Percentiles rank a stretch among this genome's conserved stretches.
Evolutionary conservation across 2,797 vertebrate genomes (phyloP).

Genomic region (Falco novaeseelandiae): DNA sequence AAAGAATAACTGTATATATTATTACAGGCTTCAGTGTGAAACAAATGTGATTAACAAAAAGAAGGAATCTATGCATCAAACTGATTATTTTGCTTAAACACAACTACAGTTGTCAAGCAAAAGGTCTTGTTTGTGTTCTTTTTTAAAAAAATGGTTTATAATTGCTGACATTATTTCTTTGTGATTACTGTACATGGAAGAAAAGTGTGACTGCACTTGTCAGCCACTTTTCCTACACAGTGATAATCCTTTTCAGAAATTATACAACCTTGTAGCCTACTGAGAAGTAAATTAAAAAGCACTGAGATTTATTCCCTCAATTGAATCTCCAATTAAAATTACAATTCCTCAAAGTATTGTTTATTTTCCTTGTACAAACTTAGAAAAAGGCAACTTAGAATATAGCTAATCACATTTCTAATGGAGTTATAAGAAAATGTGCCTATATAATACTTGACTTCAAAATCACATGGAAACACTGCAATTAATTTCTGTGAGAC

Average conservation of each 20-base stretch:
- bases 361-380: not conserved
- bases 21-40: not conserved
- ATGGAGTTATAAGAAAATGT: not conserved
- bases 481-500: not conserved
- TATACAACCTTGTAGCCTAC: not conserved
- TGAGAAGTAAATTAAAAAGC: conserved; percentile 46
- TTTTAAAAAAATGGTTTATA: not conserved
- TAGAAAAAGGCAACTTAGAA: not conserved
- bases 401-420: not conserved
- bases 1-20: not conserved
- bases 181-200: not conserved
- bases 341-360: not conserved
- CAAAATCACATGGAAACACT: not conserved
- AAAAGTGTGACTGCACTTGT: conserved; percentile 2
- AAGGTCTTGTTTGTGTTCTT: not conserved
- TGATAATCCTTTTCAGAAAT: not conserved
- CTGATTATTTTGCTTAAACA: conserved; percentile 3
- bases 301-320: not conserved
- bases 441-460: not conserved
- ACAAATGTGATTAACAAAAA: conserved; percentile 7
- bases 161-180: not conserved
- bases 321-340: not conserved
- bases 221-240: not conserved
- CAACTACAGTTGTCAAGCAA: not conserved
- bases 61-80: not conserved